Base-by-base conservation (phyloP, 2,113 vertebrate genomes). In the Artemisiospiza belli region DNA sequence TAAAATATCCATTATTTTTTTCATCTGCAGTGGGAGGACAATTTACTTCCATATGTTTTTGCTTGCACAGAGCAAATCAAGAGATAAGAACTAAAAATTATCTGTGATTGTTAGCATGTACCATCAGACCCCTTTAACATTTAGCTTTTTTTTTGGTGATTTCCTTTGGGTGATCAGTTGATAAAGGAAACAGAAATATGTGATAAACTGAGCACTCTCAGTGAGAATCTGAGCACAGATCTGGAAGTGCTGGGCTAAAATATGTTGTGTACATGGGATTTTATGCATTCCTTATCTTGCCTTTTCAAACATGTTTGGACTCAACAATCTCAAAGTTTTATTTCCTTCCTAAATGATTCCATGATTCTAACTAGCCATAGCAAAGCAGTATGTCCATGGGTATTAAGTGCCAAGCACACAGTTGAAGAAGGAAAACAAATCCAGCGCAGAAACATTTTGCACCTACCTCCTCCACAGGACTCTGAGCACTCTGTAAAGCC, bases 401-500 rank as follows among this genome's bases (percentile, higher is more conserved):
- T n/a, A n/a, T 54, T 33, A 74, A 84, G 35, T 70, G 33, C 55
- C 69, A 85, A 69, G 13, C 22, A 87, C 3, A 25, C 6, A 10
- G 15, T 35, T 37, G 25, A 70, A 49, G n/a, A 87, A 24, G 17
- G 30, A 77, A 61, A 75, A n/a, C 24, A 76, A 59, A 75, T 21
- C 3, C 30, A 93, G n/a, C 7, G 46, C 15, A 41, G 16, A 68
- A 70, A 63, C 19, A 37, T 63, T 55, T 8, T 41, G 37, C 33
- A 59, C 91, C 97, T 98, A 99, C 99, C 99, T 98, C 99, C 98
- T 73, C 98, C 99, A 85, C 99, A 99, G 11, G 98, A 98, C 93
- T 98, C 98, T 0, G 99, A 99, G 93, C 99, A 99, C 87, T 99
- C 98, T 0, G 99, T 99, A 97, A 99, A 99, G 12, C 99, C 99